Conservation (phyloP, 2,113 vertebrate genomes). For the Pogonocichla stellata region DNA sequence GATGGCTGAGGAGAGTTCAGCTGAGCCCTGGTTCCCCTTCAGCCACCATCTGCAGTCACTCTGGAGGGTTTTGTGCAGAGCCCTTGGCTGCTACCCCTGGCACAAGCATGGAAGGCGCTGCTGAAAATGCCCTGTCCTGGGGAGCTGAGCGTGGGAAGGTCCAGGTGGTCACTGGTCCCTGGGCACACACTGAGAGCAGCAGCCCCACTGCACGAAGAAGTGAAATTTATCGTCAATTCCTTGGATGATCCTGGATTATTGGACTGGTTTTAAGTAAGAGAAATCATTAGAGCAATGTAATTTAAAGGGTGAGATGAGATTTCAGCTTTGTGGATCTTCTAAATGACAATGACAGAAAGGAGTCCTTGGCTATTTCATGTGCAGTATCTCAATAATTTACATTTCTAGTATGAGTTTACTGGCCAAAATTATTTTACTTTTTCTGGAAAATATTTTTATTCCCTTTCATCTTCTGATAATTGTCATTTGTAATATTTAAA, state of each 20-base stretch:
- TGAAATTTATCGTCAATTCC: not conserved
- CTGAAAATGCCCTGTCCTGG: not conserved
- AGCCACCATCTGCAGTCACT: not conserved
- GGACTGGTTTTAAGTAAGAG: conserved; percentile 19
- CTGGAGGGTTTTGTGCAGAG: not conserved
- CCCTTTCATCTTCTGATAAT: conserved; percentile 32
- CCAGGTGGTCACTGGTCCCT: not conserved
- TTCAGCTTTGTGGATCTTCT: conserved; percentile 1
- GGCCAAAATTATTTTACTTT: conserved; percentile 35
- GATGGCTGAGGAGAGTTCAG: not conserved
- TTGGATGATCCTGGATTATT: not conserved
- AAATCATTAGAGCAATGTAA: conserved; percentile 1
- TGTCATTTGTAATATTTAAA: conserved; percentile 47
- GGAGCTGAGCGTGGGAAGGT: not conserved
- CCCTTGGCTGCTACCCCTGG: not conserved
- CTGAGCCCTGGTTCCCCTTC: not conserved
- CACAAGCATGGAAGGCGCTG: not conserved
- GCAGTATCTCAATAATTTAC: conserved; percentile 6
- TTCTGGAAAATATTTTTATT: conserved; percentile 31
- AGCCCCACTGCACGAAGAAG: not conserved
- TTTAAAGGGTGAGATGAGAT: conserved; percentile 16
- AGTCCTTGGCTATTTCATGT: not conserved
- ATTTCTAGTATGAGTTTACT: not conserved
- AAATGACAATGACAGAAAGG: not conserved
- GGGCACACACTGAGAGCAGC: not conserved